These are phyloP conservation scores for Ecliptopera silaceata DNA, from an alignment of 2,888 invertebrate genomes.

Conservation along the genomic window DNA sequence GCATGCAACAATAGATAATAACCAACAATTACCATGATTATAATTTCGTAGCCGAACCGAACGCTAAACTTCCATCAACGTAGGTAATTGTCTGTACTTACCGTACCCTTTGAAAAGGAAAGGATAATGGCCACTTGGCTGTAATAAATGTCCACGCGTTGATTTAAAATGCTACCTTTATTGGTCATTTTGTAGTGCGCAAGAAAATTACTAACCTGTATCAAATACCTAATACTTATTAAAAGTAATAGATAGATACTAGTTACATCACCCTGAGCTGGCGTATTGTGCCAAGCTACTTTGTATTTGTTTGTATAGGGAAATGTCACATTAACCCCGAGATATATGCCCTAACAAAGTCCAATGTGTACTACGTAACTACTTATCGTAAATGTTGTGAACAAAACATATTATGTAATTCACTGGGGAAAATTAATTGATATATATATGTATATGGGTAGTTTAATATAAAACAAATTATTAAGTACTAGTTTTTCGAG, in stretches of 20 bases:
- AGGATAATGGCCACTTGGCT: slow-evolving; percentile 23
- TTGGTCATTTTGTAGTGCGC: slow-evolving; percentile 8
- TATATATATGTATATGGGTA: no score
- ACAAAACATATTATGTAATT: no score
- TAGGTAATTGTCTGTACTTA: slow-evolving; percentile 23
- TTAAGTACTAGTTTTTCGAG: not conserved
- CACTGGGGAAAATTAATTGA: no score
- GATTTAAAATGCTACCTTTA: slow-evolving; percentile 23
- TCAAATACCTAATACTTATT: not conserved
- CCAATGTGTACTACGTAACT: no score
- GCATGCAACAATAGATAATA: slow-evolving; percentile 24
- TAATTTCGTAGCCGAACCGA: slow-evolving; percentile 21
- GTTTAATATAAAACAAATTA: not conserved
- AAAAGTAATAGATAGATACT: not conserved
- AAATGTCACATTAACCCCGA: no score
- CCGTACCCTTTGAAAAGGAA: slow-evolving; percentile 23
- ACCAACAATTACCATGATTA: slow-evolving; percentile 21
- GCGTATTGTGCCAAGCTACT: no score
- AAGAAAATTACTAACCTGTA: slow-evolving; percentile 11
- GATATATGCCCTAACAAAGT: no score
- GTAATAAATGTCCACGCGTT: slow-evolving; percentile 21
- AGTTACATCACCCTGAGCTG: no score
- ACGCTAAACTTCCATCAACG: slow-evolving; percentile 26
- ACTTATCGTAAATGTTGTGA: no score
- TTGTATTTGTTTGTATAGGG: no score